Evolutionary conservation across 2,797 vertebrate genomes (phyloP).

Genomic region (Gadopsis marmoratus): DNA sequence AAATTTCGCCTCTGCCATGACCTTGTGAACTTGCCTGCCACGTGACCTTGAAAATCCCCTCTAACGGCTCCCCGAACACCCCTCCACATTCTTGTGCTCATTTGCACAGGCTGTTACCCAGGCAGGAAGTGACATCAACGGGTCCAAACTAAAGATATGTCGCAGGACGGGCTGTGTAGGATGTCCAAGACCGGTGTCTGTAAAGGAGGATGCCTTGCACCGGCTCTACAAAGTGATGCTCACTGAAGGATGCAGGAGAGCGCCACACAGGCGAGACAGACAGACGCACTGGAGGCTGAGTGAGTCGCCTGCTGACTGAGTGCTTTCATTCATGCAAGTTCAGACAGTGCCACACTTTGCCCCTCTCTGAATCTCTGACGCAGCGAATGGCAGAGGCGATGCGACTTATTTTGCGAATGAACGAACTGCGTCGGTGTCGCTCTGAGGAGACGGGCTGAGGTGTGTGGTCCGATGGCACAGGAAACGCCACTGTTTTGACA

Average conservation of each 20-base stretch:
- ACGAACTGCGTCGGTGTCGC: constrained; percentile 40
- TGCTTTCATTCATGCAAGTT: constrained; percentile 81
- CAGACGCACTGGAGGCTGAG: constrained; percentile 74
- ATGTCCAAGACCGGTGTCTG: constrained; percentile 73
- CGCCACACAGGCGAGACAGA: constrained; percentile 66
- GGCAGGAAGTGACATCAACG: constrained; percentile 89
- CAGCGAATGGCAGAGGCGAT: constrained; percentile 59
- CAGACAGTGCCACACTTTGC: constrained; percentile 74
- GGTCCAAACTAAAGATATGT: constrained; percentile 84
- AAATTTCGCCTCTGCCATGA: constrained; percentile 63
- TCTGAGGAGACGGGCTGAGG: constrained; percentile 28
- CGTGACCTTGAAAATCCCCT: constrained; percentile 60
- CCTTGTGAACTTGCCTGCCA: constrained; percentile 75
- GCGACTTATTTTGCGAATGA: constrained; percentile 25
- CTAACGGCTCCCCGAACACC: constrained; percentile 58
- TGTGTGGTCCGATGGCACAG: constrained; percentile 34
- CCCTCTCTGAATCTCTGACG: constrained; percentile 66
- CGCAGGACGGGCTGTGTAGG: constrained; percentile 76
- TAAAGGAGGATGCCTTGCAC: constrained; percentile 58
- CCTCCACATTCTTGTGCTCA: constrained; percentile 60
- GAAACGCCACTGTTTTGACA: constrained; percentile 40
- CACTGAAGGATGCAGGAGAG: constrained; percentile 72
- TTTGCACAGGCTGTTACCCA: constrained; percentile 63
- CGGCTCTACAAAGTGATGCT: constrained; percentile 69
- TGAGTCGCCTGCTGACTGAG: constrained; percentile 79